Base-by-base conservation (phyloP, 2,888 invertebrate species). In the Beris morrisii region DNA sequence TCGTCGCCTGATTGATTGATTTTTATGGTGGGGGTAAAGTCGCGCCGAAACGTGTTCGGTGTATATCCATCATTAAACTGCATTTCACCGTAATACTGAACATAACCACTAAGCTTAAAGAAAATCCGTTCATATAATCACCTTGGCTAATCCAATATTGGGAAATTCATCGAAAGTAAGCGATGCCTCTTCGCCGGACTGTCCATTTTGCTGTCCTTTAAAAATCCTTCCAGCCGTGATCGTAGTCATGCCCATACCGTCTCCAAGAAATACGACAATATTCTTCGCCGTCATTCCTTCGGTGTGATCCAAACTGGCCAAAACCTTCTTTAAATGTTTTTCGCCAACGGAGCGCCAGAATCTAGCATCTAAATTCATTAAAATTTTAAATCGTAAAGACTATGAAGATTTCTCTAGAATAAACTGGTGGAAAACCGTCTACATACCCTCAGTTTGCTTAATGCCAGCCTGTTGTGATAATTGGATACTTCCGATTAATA, bases 241-340 rank as follows among this genome's bases (percentile, higher is more conserved):
- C 1, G 87, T 86, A 4, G 86, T 81, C 64, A 87, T 69, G 4
- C 88, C 87, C 88, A 89, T 88, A 4, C 88, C 88, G 74, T 88
- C 88, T 0, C 88, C 88, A 53, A 89, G 77, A 72, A 88, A 88
- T 11, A 88, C 74, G 59, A 88, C 86, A 28, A 87, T 82, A 73
- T 88, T 88, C 74, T 84, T 86, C 2, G 87, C 87, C 68, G 80
- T 80, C 13, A 70, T 71, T 22, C 68, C 67, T 72, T 73, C 66
- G 82, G 83, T 73, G 76, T 81, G 68, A 75, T 75, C 31, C 78
- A 73, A 3, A 13, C 7, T 31, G 75, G 73, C 66, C 79, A 79
- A 53, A 80, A 81, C 66, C 78, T 82, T 72, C 76, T 76, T 69
- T 58, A 80, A 71, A 63, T 78, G 77, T 11, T 71, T 69, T 4